Evolutionary conservation across 2,113 vertebrate genomes (phyloP).

Genomic region (Orientallactaga bullata): DNA sequence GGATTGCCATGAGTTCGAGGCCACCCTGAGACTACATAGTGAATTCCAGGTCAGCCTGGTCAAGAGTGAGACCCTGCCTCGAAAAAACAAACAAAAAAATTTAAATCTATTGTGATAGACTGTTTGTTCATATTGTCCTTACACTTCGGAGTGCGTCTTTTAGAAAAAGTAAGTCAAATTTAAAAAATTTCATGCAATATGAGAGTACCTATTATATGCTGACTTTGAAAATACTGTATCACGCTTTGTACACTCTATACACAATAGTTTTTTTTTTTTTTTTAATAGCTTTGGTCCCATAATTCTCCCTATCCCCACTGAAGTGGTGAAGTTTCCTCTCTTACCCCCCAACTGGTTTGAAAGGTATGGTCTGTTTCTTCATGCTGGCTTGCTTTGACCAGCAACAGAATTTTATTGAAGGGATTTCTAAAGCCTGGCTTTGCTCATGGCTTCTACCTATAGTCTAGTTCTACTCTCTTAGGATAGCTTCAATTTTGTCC

Average conservation of each 20-base stretch:
- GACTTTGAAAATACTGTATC: background rate
- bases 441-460: background rate
- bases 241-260: background rate
- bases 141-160: slow-evolving; percentile 9
- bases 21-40: too few relatives aligned
- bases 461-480: background rate
- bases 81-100: too few relatives aligned
- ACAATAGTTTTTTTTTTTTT: background rate
- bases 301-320: background rate
- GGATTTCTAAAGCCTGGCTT: background rate
- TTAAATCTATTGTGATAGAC: too few relatives aligned
- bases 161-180: background rate
- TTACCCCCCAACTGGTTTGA: background rate
- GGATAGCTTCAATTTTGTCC: background rate
- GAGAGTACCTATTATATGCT: background rate
- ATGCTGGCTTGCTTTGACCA: background rate
- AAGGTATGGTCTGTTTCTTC: background rate
- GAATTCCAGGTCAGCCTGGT: too few relatives aligned
- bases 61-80: too few relatives aligned
- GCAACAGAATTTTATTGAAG: background rate
- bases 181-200: background rate
- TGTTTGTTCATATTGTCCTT: background rate
- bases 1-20: too few relatives aligned
- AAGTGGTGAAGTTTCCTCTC: background rate
- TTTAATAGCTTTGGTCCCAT: background rate